Evolutionary conservation across 2,797 vertebrate species (phyloP), one percentile per base, ranked within the genome.

Genomic region (Lithobates pipiens): DNA sequence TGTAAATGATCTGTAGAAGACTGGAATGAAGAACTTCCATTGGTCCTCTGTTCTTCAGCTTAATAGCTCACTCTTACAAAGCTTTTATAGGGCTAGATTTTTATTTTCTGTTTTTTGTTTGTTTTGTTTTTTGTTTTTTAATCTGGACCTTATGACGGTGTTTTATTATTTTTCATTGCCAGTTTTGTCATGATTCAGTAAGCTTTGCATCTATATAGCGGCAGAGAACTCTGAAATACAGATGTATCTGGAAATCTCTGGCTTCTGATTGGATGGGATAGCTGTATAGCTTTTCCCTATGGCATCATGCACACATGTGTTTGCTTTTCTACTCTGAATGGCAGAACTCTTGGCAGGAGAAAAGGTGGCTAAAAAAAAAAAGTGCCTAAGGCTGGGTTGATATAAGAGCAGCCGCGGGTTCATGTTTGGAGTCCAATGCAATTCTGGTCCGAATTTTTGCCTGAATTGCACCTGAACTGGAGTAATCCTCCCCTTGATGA

Each of bases 1-100:
- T 68, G n/a, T 73, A 76, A 83, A 76, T 50, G 39, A 70, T 70
- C 65, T 69, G 65, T 15, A 79, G 34, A 79, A 46, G 27, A 61
- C 67, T 65, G 21, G 36, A 69, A 67, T 42, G 11, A 27, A 77
- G 21, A 32, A 42, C 23, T 39, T 78, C 61, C 44, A 67, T 67
- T 67, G 42, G n/a, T 25, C 67, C 15, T 77, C 7, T 54, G 44
- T 44, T 27, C 39, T 10, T 42, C 67, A 77, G 67, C 67, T 78
- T 21, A 44, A 68, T 78, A 44, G 32, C 57, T 63, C 10, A 9
- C 61, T 68, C 63, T 25, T 27, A 78, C 61, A 68, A 42, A 67
- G 27, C 13, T 68, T 68, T 65, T 25, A 44, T 29, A 2, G n/a
- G 23, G 18, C 42, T 1, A 25, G 63, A 78, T 78, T 68, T 67